Evolutionary conservation across 2,797 vertebrate species (phyloP), one percentile per base, ranked within the genome.

Genomic region (Alcedo atthis): DNA sequence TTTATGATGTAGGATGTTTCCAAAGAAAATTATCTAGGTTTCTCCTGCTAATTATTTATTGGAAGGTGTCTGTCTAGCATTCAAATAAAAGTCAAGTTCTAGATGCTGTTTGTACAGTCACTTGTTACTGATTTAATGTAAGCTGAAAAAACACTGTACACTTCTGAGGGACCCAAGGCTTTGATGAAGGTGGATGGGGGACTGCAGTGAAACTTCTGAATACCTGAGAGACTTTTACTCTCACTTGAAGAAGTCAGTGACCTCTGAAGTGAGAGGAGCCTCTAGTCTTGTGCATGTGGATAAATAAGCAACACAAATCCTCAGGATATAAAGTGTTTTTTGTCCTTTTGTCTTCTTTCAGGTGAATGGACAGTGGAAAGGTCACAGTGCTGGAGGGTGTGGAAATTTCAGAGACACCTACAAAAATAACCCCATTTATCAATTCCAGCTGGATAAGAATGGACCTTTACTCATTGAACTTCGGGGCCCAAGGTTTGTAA

Each of bases 351-450:
- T 20, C 76, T 76, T 95, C 53, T 43, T 94, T 62, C 86, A 99
- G 99, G 96, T 99, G 62, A 99, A 99, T 61, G 99, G 99, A 25
- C 99, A 99, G 93, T 99, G 99, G 99, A 99, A 99, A 94, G 99
- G 99, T 21, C 92, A 92, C 67, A 99, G 97, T 80, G 99, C 99
- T 18, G 99, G 99, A 59, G 99, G 99, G 14, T 99, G 99, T 97
- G 98, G 98, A 48, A 99, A 99, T 96, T 99, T 99, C 90, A 99
- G 98, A 96, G 99, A 99, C 45, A 98, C 98, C 6, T 98, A 99
- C 97, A 99, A 98, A 97, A 98, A 98, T 92, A 99, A 99, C 87
- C 99, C 99, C 18, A 98, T 99, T 92, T 99, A 99, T 87, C 99
- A 99, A 94, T 97, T 99, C 71, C 98, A 98, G 90, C 30, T 99